These are phyloP conservation scores for Bambusicola thoracicus DNA, from an alignment of 2,113 vertebrate genomes.

Conservation along the genomic window DNA sequence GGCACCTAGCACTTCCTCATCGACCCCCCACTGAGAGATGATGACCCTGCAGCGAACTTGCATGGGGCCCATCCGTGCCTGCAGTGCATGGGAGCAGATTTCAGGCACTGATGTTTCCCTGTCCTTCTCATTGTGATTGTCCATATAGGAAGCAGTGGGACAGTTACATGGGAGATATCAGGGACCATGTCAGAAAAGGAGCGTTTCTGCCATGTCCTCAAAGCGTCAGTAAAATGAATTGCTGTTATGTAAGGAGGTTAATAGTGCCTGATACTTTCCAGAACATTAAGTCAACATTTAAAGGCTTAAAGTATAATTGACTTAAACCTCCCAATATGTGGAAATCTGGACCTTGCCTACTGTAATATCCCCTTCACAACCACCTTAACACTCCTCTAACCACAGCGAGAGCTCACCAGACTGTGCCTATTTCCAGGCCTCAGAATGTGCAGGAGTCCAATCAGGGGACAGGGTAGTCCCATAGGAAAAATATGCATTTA, in stretches of 20 bases:
- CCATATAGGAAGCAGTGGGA: not conserved
- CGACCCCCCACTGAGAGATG: not conserved
- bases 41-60: not conserved
- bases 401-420: rapidly evolving
- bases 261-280: not conserved
- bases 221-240: not conserved
- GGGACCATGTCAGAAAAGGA: not conserved
- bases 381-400: not conserved
- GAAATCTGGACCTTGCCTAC: not conserved
- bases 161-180: not conserved
- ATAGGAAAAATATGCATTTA: not conserved
- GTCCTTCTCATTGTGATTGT: not conserved
- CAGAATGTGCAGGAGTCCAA: not conserved
- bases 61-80: rapidly evolving
- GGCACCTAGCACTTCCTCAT: not conserved
- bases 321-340: not conserved
- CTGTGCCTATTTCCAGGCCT: not conserved
- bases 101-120: not conserved
- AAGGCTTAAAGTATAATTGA: not conserved
- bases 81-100: not conserved
- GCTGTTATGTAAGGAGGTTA: not conserved
- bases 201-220: not conserved
- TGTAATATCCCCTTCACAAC: not conserved
- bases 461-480: not conserved
- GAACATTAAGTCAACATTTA: not conserved